phyloP scores from a whole-genome alignment of 2,797 vertebrate genomes.

The Anas bahamensis region DNA sequence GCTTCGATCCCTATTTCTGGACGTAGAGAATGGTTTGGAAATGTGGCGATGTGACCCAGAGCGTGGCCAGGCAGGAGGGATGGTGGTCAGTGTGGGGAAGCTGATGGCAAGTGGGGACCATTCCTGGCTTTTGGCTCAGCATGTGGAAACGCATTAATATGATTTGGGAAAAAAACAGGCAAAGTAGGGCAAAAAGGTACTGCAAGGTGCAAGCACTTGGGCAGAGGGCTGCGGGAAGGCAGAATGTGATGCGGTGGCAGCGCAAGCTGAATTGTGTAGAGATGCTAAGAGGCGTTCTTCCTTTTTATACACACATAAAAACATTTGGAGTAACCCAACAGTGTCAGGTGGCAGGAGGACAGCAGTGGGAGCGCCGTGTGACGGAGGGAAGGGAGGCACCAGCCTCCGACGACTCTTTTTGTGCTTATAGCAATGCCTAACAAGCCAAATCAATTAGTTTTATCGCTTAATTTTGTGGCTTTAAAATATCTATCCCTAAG shows the following conservation, averaged over 20 bases:
- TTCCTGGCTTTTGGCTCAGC: neutral
- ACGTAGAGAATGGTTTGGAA: neutral
- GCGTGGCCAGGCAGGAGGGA: neutral
- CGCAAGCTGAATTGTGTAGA: neutral
- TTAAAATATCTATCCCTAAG: neutral
- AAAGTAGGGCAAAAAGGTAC: neutral
- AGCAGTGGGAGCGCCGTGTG: neutral
- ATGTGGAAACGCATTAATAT: neutral
- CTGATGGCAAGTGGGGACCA: neutral
- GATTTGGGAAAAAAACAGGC: no score
- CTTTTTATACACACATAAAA: neutral
- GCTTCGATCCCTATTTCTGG: neutral
- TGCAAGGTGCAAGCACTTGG: neutral
- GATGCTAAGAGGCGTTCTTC: neutral
- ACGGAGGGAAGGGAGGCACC: neutral
- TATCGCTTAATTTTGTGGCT: neutral
- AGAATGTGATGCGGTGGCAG: neutral
- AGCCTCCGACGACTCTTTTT: neutral
- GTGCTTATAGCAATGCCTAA: neutral
- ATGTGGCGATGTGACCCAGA: neutral
- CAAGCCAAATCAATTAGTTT: neutral
- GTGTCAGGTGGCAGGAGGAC: neutral
- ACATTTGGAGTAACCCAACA: no score
- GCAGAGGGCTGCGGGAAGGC: neutral
- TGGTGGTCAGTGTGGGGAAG: neutral